A percentile compares a stretch with the other conserved stretches of the same genome.
These are phyloP conservation scores for Philopedon plagiatum DNA, from an alignment of 2,888 invertebrate species.

Conservation along the genomic window DNA sequence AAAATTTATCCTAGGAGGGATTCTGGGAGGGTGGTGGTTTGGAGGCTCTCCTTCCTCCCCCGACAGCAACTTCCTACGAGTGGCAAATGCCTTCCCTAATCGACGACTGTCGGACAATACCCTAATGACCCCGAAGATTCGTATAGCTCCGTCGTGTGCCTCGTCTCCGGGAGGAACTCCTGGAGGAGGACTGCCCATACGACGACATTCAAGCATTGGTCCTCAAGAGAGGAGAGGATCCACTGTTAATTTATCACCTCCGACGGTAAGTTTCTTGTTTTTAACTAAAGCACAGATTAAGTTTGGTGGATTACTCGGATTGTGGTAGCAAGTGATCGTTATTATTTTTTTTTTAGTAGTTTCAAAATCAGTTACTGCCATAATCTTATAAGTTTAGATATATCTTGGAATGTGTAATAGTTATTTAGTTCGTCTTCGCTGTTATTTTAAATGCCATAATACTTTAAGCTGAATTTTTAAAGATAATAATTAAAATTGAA, in stretches of 20 bases:
- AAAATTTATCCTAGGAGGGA: conserved; percentile 66
- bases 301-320: neutral
- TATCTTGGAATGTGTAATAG: conserved; percentile 54
- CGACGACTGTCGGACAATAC: conserved; percentile 93
- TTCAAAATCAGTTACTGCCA: conserved; percentile 12
- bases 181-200: conserved; percentile 84
- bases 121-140: conserved; percentile 90
- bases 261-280: conserved; percentile 78
- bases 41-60: conserved; percentile 88
- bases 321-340: neutral
- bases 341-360: conserved; percentile 5
- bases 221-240: conserved; percentile 90
- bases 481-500: neutral
- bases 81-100: conserved; percentile 85
- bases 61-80: conserved; percentile 89
- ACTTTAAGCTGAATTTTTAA: neutral
- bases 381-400: conserved; percentile 26
- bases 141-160: conserved; percentile 90
- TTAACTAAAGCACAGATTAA: neutral
- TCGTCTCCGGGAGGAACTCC: conserved; percentile 84
- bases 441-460: neutral
- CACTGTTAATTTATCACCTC: conserved; percentile 88
- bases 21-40: conserved; percentile 87
- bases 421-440: conserved; percentile 52
- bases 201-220: conserved; percentile 92